These are phyloP conservation scores for Xiphophorus couchianus DNA, from an alignment of 2,113 vertebrate genomes.

Conservation along the genomic window DNA sequence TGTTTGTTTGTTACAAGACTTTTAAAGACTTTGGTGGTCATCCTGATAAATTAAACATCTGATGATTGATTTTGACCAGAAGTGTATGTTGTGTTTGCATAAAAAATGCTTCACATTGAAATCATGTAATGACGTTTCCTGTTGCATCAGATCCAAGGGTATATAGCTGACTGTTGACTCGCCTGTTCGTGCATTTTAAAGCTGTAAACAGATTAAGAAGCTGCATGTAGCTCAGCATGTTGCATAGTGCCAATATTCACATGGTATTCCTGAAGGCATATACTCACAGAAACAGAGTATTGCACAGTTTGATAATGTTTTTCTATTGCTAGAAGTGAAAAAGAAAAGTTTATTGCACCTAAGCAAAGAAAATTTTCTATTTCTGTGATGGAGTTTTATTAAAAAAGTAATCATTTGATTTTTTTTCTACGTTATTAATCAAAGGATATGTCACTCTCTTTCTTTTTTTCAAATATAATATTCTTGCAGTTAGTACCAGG, in stretches of 20 bases:
- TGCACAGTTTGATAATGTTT: neutral
- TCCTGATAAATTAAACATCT: neutral
- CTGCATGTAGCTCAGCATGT: neutral
- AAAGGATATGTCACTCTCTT: neutral
- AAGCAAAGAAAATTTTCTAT: too few species aligned
- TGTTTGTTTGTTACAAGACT: neutral
- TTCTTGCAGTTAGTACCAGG: slow-evolving; percentile 5
- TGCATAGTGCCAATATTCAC: neutral
- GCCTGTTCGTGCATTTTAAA: neutral
- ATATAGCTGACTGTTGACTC: neutral
- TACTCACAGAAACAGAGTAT: neutral
- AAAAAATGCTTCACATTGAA: neutral
- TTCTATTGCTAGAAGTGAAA: neutral
- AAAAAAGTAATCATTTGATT: too few species aligned
- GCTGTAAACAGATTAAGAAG: neutral
- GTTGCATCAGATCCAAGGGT: neutral
- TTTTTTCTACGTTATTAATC: neutral
- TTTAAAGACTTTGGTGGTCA: neutral
- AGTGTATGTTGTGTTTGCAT: too few species aligned
- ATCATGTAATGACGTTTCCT: neutral
- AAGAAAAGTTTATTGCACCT: neutral
- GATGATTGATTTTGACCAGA: neutral
- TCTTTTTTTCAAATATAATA: neutral
- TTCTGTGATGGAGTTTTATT: too few species aligned
- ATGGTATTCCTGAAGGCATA: too few species aligned